Percentiles rank a stretch among this genome's conserved stretches.
These are phyloP conservation scores for Ptychodera flava DNA, from an alignment of 35 echinoderm and acorn worm species.

Conservation along the genomic window DNA sequence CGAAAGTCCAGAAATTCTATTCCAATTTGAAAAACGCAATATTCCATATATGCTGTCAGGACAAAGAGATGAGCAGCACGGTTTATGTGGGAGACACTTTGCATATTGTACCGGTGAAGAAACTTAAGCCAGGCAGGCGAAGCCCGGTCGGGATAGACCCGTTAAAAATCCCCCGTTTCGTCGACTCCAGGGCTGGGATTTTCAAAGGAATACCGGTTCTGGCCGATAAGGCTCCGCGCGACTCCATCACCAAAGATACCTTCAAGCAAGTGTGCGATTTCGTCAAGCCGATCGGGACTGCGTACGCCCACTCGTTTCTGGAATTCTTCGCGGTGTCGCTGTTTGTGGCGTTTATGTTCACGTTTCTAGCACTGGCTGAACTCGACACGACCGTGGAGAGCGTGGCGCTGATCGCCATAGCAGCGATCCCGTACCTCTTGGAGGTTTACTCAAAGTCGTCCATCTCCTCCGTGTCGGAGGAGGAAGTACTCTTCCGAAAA, in stretches of 20 bases:
- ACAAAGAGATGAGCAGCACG: not conserved
- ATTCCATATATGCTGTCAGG: not conserved
- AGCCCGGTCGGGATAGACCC: not conserved
- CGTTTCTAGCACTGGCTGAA: not conserved
- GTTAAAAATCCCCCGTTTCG: not conserved
- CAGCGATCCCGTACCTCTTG: not conserved
- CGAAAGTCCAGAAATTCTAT: not conserved
- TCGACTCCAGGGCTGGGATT: not conserved
- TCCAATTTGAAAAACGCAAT: not conserved
- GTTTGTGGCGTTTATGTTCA: not conserved
- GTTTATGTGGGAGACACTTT: not conserved
- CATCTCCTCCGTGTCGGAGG: not conserved
- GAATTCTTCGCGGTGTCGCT: not conserved
- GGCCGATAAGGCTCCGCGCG: not conserved
- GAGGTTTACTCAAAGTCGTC: not conserved
- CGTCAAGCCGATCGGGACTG: not conserved
- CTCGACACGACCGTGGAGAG: not conserved
- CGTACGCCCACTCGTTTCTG: not conserved
- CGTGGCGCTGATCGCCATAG: not conserved
- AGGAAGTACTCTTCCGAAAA: not conserved
- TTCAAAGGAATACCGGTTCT: not conserved
- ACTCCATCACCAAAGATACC: not conserved
- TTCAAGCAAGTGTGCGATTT: not conserved
- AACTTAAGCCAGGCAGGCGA: not conserved
- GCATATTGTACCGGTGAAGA: not conserved